Evolutionary conservation across 2,888 invertebrate species (phyloP).

Genomic region (Melolontha melolontha): DNA sequence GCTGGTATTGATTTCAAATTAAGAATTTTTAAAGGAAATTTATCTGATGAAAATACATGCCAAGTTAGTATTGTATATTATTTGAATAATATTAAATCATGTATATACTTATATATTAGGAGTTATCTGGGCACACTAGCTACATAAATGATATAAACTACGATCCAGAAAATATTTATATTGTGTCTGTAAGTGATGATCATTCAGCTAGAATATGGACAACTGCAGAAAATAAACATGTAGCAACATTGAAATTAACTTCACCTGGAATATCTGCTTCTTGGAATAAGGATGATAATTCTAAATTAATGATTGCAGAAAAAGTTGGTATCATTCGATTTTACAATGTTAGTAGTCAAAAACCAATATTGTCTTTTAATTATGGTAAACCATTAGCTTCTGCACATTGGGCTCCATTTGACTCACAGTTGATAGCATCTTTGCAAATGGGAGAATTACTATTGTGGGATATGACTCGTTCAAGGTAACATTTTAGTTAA

Average conservation of each 20-base stretch:
- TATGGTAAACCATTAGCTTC: slow-evolving; percentile 73
- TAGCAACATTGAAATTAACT: slow-evolving; percentile 72
- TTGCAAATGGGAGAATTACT: slow-evolving; percentile 75
- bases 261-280: slow-evolving; percentile 74
- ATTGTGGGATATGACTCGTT: slow-evolving; percentile 76
- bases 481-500: slow-evolving; percentile 69
- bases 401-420: slow-evolving; percentile 78
- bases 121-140: slow-evolving; percentile 73
- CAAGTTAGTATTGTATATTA: slow-evolving; percentile 59
- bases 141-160: slow-evolving; percentile 79
- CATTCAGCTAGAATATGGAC: slow-evolving; percentile 79
- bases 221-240: slow-evolving; percentile 66
- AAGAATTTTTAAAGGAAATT: slow-evolving; percentile 69
- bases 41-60: slow-evolving; percentile 66
- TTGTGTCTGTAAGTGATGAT: slow-evolving; percentile 84
- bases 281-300: slow-evolving; percentile 78
- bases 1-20: slow-evolving; percentile 71
- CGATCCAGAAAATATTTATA: slow-evolving; percentile 75
- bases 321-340: slow-evolving; percentile 80
- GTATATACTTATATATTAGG: slow-evolving; percentile 58
- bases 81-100: slow-evolving; percentile 2
- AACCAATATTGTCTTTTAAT: slow-evolving; percentile 75
- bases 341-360: slow-evolving; percentile 77
- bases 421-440: slow-evolving; percentile 73
- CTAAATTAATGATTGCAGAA: slow-evolving; percentile 80